Base-by-base conservation (phyloP, 2,113 vertebrate species). In the Cygnus buccinator region DNA sequence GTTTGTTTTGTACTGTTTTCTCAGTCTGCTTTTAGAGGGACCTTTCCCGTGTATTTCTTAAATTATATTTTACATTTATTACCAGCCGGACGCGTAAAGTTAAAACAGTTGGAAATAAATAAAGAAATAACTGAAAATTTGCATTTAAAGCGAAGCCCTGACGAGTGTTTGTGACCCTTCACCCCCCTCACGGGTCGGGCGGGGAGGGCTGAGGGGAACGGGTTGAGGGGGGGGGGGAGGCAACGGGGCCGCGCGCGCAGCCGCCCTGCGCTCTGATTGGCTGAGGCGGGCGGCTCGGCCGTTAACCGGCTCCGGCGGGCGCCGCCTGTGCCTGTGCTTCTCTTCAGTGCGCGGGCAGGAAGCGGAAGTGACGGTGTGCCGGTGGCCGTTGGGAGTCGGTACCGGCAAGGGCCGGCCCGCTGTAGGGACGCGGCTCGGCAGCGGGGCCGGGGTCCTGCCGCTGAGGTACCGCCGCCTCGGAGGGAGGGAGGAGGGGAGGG, bases 1-100 rank as follows among this genome's bases (percentile, higher is more conserved):
- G 22, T 31, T n/a, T 35, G 37, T 76, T 90, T 81, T 70, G 37
- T 90, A 89, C 94, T 39, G 67, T 90, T 91, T 95, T 58, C 87
- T 85, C 67, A 13, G 81, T 58, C 78, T 71, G 94, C 95, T 94
- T 97, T 96, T 73, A 95, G 76, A 80, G 91, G 83, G 55, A 94
- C 73, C 79, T 96, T 90, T 29, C 78, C 63, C 62, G 79, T 76
- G 4, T 89, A 94, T 94, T 97, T 97, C 89, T 72, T 89, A 95
- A 86, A 83, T 89, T 92, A 91, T 91, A 89, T 68, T 97, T 95
- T 93, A 84, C 93, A 83, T 93, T 94, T 94, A 94, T 83, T 95
- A 94, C 80, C 63, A 17, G 68, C 68, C 82, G n/a, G 22, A 75
- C 80, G 62, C 31, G 5, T 93, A 86, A 96, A 97, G 89, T 82